Evolutionary conservation across 1,140 invertebrate genomes (phyloP).

Genomic region (Aphelenchoides fujianensis): DNA sequence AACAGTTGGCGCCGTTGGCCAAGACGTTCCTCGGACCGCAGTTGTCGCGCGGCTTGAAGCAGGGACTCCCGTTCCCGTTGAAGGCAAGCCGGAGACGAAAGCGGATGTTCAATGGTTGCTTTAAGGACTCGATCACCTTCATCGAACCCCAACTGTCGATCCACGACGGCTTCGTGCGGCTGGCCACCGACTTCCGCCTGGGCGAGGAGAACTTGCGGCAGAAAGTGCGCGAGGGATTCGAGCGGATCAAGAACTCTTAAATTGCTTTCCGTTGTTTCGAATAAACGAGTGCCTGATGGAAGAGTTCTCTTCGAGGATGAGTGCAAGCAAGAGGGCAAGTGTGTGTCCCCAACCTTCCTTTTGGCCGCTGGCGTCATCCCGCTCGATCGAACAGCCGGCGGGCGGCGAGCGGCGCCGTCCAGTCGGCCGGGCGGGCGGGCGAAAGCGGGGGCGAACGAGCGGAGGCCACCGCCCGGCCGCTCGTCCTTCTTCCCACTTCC

Average conservation of each 20-base stretch:
- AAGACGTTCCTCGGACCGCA: constrained; percentile 61
- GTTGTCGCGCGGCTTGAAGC: constrained; percentile 53
- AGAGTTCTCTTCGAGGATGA: no score
- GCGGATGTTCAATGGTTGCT: no score
- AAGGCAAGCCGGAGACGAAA: constrained; percentile 43
- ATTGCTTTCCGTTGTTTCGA: constrained; percentile 8
- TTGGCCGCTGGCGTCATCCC: no score
- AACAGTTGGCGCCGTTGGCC: constrained; percentile 57
- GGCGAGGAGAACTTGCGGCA: constrained; percentile 45
- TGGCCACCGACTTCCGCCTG: constrained; percentile 57
- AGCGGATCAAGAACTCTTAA: constrained; percentile 48
- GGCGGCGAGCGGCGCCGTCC: no score
- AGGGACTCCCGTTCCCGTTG: constrained; percentile 58
- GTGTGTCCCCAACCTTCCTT: no score
- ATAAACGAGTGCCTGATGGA: constrained; percentile 14
- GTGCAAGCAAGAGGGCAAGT: no score
- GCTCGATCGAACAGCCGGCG: no score
- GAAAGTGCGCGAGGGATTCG: constrained; percentile 52
- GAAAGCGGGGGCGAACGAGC: no score
- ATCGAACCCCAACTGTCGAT: constrained; percentile 50
- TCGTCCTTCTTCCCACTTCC: no score
- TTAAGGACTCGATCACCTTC: constrained; percentile 56
- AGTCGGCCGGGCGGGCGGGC: no score
- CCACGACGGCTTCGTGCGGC: constrained; percentile 56
- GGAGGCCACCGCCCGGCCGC: no score